Conservation (phyloP, 1,140 invertebrate genomes). For the Drosophila bocqueti region DNA sequence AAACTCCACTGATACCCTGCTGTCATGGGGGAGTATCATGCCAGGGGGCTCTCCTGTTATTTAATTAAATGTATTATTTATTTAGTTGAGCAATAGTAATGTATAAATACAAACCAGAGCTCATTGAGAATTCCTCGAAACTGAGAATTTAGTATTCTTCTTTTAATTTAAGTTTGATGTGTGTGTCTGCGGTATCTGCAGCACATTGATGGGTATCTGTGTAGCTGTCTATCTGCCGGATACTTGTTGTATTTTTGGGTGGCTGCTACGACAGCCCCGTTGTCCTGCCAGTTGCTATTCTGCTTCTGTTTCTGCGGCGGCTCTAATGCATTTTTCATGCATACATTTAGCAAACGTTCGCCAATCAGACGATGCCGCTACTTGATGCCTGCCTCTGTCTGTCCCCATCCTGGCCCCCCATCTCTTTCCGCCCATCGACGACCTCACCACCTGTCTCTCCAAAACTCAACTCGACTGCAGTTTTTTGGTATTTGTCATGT, state of each 20-base stretch:
- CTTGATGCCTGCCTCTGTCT: constrained; percentile 45
- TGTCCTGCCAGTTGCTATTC: constrained; percentile 13
- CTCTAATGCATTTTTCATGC: constrained; percentile 79
- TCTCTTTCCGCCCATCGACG: neutral
- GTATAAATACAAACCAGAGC: neutral
- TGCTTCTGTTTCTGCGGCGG: constrained; percentile 41
- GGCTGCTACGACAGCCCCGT: constrained; percentile 1
- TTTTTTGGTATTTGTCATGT: constrained; percentile 67
- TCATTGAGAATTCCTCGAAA: neutral
- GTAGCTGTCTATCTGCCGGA: neutral
- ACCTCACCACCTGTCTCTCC: constrained; percentile 22
- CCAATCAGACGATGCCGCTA: constrained; percentile 68
- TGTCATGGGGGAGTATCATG: neutral
- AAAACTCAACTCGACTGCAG: constrained; percentile 38
- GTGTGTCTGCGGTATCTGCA: neutral
- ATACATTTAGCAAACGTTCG: constrained; percentile 75
- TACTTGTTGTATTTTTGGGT: constrained; percentile 32
- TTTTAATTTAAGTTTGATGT: neutral
- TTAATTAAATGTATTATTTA: neutral
- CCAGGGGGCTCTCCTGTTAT: neutral
- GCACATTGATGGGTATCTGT: neutral
- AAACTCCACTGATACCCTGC: constrained; percentile 29
- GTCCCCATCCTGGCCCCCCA: neutral
- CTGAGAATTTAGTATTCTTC: neutral
- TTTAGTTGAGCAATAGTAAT: neutral